A percentile compares a stretch with the other conserved stretches of the same genome.
These are phyloP conservation scores for Cheilinus undulatus DNA, from an alignment of 2,113 vertebrate species.

Conservation along the genomic window DNA sequence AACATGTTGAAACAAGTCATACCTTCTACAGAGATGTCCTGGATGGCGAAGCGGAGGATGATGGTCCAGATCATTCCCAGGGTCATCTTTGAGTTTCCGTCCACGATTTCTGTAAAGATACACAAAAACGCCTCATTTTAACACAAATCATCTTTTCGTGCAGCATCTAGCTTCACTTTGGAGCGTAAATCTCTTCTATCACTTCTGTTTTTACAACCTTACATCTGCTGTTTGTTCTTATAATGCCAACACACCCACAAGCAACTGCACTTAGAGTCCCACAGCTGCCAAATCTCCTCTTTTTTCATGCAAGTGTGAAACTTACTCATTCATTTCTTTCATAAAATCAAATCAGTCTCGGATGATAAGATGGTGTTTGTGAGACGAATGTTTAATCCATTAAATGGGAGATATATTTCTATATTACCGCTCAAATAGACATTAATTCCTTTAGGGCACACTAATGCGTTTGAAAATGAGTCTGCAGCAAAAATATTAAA, in stretches of 20 bases:
- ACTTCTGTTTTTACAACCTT: constrained; percentile 21
- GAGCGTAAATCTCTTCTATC: neutral
- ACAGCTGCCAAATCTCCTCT: neutral
- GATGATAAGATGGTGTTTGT: no score
- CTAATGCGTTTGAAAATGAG: no score
- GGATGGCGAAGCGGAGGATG: constrained; percentile 96
- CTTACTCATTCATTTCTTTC: constrained; percentile 4
- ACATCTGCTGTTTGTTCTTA: constrained; percentile 27
- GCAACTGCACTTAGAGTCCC: constrained; percentile 9
- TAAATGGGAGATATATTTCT: neutral
- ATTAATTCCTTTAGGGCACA: no score
- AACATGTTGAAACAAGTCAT: neutral
- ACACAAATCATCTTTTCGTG: neutral
- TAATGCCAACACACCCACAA: constrained; percentile 42
- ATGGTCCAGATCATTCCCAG: constrained; percentile 99
- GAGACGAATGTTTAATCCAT: neutral
- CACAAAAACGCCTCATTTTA: neutral
- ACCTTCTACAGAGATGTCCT: constrained; percentile 98
- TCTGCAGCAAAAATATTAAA: neutral
- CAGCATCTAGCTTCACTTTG: neutral
- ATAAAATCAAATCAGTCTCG: neutral
- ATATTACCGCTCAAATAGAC: no score
- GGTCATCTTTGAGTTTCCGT: constrained; percentile 96
- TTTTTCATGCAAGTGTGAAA: neutral
- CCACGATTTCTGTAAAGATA: constrained; percentile 90